Conservation (phyloP, 1,140 invertebrate species). For the Acarapis woodi region DNA sequence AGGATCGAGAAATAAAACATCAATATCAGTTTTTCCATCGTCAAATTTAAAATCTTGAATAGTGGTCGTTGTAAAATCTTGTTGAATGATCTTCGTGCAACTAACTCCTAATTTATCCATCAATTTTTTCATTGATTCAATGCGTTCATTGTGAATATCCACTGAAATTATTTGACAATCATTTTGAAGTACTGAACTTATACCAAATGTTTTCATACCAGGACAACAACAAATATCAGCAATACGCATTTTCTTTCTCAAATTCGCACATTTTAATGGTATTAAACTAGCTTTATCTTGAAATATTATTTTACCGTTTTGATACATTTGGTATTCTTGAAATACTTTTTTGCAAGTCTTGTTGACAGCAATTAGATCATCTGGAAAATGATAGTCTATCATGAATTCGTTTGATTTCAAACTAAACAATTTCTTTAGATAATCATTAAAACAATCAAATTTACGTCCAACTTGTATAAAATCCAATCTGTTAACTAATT, state of each 20-base stretch:
- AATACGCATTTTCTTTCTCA: constrained; percentile 31
- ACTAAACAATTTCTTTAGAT: background rate
- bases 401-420: background rate
- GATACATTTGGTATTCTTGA: background rate
- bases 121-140: constrained; percentile 13
- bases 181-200: constrained; percentile 51
- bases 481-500: constrained; percentile 23
- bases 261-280: constrained; percentile 37
- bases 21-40: constrained; percentile 37
- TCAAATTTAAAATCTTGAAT: constrained; percentile 23
- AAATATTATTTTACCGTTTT: background rate
- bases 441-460: background rate
- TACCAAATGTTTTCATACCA: constrained; percentile 74
- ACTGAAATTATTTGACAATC: constrained; percentile 23
- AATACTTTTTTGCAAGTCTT: background rate
- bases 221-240: constrained; percentile 84
- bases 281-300: constrained; percentile 49
- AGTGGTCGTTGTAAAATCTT: constrained; percentile 33
- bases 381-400: background rate
- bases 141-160: constrained; percentile 3
- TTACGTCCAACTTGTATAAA: too few relatives aligned
- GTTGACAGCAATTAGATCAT: background rate
- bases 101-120: constrained; percentile 24
- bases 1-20: constrained; percentile 77
- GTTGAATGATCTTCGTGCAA: constrained; percentile 31